Conservation (phyloP, 92 coral and sea anemone genomes). For the Virgularia gustaviana region DNA sequence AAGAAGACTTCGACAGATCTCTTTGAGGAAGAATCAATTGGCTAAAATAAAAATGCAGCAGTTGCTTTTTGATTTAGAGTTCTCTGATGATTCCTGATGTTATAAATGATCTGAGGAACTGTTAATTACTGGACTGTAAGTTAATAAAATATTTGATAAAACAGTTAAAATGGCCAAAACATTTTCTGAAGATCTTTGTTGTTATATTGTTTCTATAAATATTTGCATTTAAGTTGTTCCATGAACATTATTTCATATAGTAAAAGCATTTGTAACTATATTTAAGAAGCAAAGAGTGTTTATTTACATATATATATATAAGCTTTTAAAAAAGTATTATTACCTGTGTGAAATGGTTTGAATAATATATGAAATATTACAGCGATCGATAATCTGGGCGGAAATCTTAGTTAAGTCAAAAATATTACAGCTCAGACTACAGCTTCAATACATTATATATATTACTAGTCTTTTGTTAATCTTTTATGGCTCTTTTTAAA, state of each 20-base stretch:
- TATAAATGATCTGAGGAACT: not conserved
- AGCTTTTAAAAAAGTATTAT: too few relatives aligned
- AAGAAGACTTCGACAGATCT: slow-evolving; percentile 7
- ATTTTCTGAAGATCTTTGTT: not conserved
- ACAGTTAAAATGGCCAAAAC: not conserved
- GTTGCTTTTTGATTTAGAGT: slow-evolving; percentile 6
- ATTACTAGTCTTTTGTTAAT: too few relatives aligned
- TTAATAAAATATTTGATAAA: not conserved
- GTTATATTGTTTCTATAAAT: not conserved
- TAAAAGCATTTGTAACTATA: not conserved
- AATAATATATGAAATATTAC: too few relatives aligned
- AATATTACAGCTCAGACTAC: too few relatives aligned
- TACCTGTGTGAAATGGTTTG: too few relatives aligned
- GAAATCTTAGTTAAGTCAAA: too few relatives aligned
- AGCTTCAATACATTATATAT: too few relatives aligned
- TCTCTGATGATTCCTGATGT: not conserved
- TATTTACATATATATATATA: not conserved
- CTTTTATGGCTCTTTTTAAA: too few relatives aligned
- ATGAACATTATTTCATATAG: not conserved
- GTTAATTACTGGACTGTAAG: not conserved
- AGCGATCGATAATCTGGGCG: too few relatives aligned
- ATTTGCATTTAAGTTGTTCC: not conserved
- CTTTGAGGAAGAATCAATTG: slow-evolving; percentile 14
- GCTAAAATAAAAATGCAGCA: slow-evolving; percentile 18
- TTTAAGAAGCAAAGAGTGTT: not conserved